These are phyloP conservation scores for Leptosomus discolor DNA, from an alignment of 2,113 vertebrate species.

Conservation along the genomic window DNA sequence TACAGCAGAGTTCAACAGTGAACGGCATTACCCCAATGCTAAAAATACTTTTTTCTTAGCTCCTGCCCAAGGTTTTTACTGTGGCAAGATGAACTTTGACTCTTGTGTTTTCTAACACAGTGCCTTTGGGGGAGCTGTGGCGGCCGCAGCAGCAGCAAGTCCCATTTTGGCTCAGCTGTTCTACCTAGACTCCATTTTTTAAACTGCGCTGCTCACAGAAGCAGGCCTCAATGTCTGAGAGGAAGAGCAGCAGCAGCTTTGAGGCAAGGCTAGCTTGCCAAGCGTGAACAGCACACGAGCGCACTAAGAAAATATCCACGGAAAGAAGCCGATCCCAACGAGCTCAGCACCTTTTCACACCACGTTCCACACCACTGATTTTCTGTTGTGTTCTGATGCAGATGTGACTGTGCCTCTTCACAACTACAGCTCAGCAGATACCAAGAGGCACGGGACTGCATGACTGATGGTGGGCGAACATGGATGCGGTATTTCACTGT, in stretches of 20 bases:
- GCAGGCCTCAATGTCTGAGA: rapidly evolving
- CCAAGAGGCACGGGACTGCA: rapidly evolving
- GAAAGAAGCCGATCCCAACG: not conserved
- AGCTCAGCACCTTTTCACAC: not conserved
- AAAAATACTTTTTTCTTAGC: not conserved
- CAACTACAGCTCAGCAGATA: not conserved
- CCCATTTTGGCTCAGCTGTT: not conserved
- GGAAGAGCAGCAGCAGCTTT: not conserved
- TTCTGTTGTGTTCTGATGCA: not conserved
- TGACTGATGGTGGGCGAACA: not conserved
- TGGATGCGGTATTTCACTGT: rapidly evolving
- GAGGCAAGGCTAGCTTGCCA: not conserved
- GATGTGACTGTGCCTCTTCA: not conserved
- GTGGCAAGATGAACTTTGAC: not conserved
- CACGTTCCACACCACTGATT: no score
- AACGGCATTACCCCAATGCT: not conserved
- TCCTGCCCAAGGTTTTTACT: not conserved
- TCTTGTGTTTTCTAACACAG: not conserved
- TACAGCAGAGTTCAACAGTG: not conserved
- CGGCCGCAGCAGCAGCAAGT: not conserved
- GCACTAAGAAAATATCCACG: not conserved
- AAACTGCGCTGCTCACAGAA: not conserved
- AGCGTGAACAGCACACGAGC: rapidly evolving
- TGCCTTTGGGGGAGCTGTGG: not conserved
- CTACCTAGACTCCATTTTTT: not conserved